Conservation (phyloP, 2,797 vertebrate species). For the Tiaroga cobitis region DNA sequence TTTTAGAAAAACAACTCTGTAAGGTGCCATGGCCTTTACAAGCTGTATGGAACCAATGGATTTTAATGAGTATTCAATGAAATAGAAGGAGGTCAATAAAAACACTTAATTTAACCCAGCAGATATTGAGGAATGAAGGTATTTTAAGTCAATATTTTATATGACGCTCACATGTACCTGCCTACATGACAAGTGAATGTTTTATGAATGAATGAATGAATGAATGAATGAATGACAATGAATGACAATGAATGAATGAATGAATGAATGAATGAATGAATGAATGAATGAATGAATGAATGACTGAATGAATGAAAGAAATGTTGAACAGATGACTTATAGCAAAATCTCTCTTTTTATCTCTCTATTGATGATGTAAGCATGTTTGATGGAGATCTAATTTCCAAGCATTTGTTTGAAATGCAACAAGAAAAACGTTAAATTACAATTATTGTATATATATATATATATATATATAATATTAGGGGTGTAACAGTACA, state of each 20-base stretch:
- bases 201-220: no score
- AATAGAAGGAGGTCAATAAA: slow-evolving; percentile 38
- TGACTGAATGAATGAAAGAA: neutral
- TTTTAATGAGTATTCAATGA: slow-evolving; percentile 35
- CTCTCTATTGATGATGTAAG: slow-evolving; percentile 12
- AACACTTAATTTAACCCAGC: slow-evolving; percentile 22
- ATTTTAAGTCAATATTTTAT: neutral
- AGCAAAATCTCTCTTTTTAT: neutral
- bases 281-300: neutral
- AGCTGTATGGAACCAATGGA: slow-evolving; percentile 20
- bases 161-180: neutral
- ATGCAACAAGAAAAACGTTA: neutral
- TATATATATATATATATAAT: no score
- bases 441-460: neutral
- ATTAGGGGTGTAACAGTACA: no score
- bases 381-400: slow-evolving; percentile 7
- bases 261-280: neutral
- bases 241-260: no score
- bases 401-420: neutral
- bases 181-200: slow-evolving; percentile 68
- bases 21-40: no score
- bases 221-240: no score
- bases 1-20: no score
- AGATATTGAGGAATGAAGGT: neutral
- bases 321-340: neutral